Conservation (phyloP, 2,888 invertebrate genomes). For the Megastigmus dorsalis region DNA sequence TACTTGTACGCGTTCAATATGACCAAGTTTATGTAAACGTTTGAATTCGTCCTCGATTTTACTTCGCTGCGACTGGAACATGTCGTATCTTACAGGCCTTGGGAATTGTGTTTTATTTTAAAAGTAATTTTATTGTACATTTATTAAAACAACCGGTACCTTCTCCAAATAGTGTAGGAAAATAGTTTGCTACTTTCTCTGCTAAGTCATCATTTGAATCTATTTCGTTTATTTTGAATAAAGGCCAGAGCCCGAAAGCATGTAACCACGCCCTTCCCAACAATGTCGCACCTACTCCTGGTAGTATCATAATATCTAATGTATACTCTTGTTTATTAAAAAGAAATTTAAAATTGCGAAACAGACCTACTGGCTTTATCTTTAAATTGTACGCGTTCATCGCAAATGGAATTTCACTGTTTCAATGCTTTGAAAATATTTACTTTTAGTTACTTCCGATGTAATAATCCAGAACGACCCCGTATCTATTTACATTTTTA, state of each 20-base stretch:
- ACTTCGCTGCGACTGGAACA: constrained; percentile 57
- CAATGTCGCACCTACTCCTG: constrained; percentile 43
- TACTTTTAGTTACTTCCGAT: constrained; percentile 51
- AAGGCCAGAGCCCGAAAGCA: not conserved
- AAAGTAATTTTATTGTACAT: constrained; percentile 50
- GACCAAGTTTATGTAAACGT: constrained; percentile 54
- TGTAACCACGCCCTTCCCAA: not conserved
- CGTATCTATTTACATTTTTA: constrained; percentile 57
- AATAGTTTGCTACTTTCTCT: constrained; percentile 18
- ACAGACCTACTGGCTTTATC: constrained; percentile 35
- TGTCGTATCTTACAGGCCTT: constrained; percentile 57
- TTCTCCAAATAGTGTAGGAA: constrained; percentile 45
- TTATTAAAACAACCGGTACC: constrained; percentile 52
- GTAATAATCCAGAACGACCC: constrained; percentile 56
- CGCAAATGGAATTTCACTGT: constrained; percentile 27
- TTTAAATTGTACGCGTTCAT: constrained; percentile 55
- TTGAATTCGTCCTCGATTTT: constrained; percentile 48
- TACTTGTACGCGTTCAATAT: constrained; percentile 54
- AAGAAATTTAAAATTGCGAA: constrained; percentile 48
- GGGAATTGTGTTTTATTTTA: constrained; percentile 53
- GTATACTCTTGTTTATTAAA: constrained; percentile 45
- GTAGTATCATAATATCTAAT: too few relatives aligned
- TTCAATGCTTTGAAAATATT: constrained; percentile 46
- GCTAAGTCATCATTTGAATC: not conserved
- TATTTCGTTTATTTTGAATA: not conserved